Evolutionary conservation across 1,140 invertebrate species (phyloP).

Genomic region (Akabosia matsudoensis): DNA sequence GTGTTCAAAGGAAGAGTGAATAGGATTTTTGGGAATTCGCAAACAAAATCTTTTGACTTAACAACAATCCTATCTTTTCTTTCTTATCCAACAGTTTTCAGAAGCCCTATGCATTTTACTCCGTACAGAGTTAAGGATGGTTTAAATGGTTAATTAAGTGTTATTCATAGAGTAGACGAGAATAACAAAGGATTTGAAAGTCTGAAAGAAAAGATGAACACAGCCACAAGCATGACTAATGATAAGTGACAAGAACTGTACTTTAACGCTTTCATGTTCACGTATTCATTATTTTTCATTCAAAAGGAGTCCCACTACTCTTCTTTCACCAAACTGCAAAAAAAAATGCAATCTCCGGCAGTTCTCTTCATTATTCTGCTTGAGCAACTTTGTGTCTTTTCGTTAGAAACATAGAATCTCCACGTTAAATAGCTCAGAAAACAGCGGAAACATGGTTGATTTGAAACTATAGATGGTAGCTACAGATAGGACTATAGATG

Average conservation of each 20-base stretch:
- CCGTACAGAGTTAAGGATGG: not conserved
- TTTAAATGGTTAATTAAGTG: not conserved
- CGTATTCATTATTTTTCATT: not conserved
- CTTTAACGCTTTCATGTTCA: not conserved
- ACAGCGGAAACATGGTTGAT: too few relatives aligned
- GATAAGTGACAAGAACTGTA: not conserved
- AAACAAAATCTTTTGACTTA: too few relatives aligned
- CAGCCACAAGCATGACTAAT: not conserved
- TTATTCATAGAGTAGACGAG: not conserved
- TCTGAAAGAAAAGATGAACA: not conserved
- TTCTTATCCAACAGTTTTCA: too few relatives aligned
- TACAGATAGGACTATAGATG: not conserved
- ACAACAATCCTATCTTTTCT: too few relatives aligned
- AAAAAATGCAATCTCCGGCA: not conserved
- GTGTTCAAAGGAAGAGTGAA: too few relatives aligned
- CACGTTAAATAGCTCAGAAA: too few relatives aligned
- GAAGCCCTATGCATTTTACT: not conserved
- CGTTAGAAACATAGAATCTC: too few relatives aligned
- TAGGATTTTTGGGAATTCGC: too few relatives aligned
- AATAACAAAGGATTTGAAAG: not conserved
- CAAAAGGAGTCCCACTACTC: not conserved
- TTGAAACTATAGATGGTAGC: not conserved
- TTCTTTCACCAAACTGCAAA: not conserved
- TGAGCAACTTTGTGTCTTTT: not conserved
- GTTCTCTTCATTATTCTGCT: not conserved